phyloP scores from a whole-genome alignment of 2,113 vertebrate genomes.

The Lamprotornis superbus region DNA sequence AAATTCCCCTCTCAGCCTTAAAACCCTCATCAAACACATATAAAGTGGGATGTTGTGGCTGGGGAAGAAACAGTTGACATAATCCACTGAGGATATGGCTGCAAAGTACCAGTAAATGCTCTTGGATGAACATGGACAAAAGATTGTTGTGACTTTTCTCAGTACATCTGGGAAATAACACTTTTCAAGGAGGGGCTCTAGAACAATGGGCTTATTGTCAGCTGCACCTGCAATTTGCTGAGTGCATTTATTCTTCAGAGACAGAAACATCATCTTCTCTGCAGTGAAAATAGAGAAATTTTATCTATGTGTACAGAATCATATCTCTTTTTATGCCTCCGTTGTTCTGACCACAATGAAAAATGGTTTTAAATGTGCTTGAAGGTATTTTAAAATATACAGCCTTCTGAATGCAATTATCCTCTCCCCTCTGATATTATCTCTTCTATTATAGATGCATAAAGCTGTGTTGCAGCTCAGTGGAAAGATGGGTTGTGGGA shows the following conservation, averaged over 20 bases:
- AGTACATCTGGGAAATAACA: not conserved
- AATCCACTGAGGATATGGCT: not conserved
- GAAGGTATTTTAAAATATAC: not conserved
- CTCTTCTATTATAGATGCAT: not conserved
- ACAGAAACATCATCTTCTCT: not conserved
- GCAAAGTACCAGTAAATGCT: not conserved
- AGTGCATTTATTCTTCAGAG: not conserved
- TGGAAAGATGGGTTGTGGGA: not conserved
- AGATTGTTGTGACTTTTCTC: not conserved
- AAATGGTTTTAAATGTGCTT: not conserved
- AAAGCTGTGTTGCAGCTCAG: slow-evolving; percentile 5
- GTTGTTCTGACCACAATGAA: not conserved
- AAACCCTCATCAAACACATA: not conserved
- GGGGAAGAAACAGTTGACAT: not conserved
- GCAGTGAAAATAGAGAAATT: not conserved
- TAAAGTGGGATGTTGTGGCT: not conserved
- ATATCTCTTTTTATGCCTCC: not conserved
- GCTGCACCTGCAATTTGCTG: not conserved
- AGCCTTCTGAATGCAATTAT: slow-evolving; percentile 1
- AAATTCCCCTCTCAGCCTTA: not conserved
- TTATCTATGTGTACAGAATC: not conserved
- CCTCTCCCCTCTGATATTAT: not conserved
- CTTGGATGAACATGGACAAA: not conserved
- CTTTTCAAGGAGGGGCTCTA: not conserved
- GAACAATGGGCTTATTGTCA: not conserved